Base-by-base conservation (phyloP, 2,113 vertebrate genomes). In the Actenoides hombroni region DNA sequence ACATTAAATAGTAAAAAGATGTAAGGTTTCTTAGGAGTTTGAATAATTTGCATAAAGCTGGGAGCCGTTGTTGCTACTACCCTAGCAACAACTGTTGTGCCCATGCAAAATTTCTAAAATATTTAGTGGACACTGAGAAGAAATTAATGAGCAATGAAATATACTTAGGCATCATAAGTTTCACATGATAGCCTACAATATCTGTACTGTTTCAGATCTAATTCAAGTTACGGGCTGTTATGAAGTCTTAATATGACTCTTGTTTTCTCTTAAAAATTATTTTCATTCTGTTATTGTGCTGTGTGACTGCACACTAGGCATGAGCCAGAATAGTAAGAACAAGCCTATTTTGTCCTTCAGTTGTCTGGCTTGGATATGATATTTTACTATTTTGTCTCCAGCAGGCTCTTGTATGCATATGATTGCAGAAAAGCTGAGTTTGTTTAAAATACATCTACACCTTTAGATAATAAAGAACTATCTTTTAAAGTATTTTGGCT, bases 51-150 rank as follows among this genome's bases (percentile, higher is more conserved):
- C 24, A 31, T 76, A 53, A 73, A 79, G 4, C 9, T 91, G 24
- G 7, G 16, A 49, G 4, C 1, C 16, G 1, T 18, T 57, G 1
- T 39, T 81, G 5, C 3, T 33, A 20, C 9, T n/a, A 26, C 10
- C 3, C 9, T 20, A 16, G 13, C 9, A 49, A 10, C 16, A 75
- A 21, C 11, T 37, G 12, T 8, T 19, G 4, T 12, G 10, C 25
- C 5, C 6, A 5, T 4, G 13, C 1, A 60, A 70, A 69, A 86
- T 37, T 29, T 74, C 12, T 10, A 48, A 20, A 20, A 18, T 48
- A 18, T 60, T 68, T 65, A 16, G 13, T 60, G 10, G 16, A 8
- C 7, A 6, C 7, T 39, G 33, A 40, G 83, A 56, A 23, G 31
- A 73, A 73, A 61, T 28, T 40, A 31, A 31, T 63, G 11, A 63